Evolutionary conservation across 1,140 invertebrate species (phyloP).

Genomic region (Drosophila arizonae): DNA sequence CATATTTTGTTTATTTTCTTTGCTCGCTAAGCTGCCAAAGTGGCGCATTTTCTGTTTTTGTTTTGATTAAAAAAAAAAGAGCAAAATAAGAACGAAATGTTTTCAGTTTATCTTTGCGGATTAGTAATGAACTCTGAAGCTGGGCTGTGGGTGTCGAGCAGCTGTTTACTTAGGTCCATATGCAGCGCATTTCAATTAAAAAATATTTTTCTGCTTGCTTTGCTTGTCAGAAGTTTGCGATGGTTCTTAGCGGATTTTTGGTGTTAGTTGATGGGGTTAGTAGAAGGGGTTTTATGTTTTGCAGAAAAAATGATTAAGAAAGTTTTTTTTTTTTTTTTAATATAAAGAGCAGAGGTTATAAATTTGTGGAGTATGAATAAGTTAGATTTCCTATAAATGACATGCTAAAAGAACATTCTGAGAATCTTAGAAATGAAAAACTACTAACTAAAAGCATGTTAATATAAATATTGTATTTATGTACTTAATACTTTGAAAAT

Average conservation of each 20-base stretch:
- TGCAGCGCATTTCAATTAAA: slow-evolving; percentile 71
- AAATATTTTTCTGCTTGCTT: slow-evolving; percentile 52
- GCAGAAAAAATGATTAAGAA: too few species aligned
- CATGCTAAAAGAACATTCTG: too few species aligned
- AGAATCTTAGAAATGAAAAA: too few species aligned
- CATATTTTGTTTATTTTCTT: slow-evolving; percentile 70
- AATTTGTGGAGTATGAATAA: too few species aligned
- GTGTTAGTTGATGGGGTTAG: not conserved
- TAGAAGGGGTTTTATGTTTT: too few species aligned
- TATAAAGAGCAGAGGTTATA: too few species aligned
- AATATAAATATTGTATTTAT: too few species aligned
- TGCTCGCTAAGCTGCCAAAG: slow-evolving; percentile 72
- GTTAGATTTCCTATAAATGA: too few species aligned
- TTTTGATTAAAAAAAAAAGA: slow-evolving; percentile 66
- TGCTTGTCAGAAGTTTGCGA: not conserved
- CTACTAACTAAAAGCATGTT: too few species aligned
- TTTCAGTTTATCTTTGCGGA: slow-evolving; percentile 72
- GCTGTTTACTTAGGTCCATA: slow-evolving; percentile 72
- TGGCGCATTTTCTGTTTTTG: slow-evolving; percentile 69
- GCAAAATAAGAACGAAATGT: not conserved
- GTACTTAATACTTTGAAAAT: not conserved
- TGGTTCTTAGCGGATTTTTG: not conserved
- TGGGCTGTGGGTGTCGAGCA: slow-evolving; percentile 13
- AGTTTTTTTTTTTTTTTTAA: not conserved
- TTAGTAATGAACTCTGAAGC: slow-evolving; percentile 71